A percentile compares a stretch with the other conserved stretches of the same genome.
These are phyloP conservation scores for Palythoa caribaeorum DNA, from an alignment of 92 coral and sea anemone species.

Conservation along the genomic window DNA sequence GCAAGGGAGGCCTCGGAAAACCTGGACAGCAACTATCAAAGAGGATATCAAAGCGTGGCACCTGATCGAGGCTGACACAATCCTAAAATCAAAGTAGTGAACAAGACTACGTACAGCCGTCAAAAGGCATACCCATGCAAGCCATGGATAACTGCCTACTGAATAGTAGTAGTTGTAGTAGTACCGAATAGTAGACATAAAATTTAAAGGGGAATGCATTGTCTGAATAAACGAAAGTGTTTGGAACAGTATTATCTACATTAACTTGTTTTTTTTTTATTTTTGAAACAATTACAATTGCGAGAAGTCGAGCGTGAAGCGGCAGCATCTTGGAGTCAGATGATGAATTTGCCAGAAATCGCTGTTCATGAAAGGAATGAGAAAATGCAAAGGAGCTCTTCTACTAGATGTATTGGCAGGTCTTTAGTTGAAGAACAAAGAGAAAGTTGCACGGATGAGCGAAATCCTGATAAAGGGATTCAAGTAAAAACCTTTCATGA, in stretches of 20 bases:
- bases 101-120: too few relatives aligned
- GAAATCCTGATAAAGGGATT: neutral
- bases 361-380: neutral
- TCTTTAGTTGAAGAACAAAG: neutral
- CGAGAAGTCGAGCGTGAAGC: slow-evolving; percentile 33
- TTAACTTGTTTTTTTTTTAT: neutral
- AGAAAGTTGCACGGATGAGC: neutral
- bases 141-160: too few relatives aligned
- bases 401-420: neutral
- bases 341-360: neutral
- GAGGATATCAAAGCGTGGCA: too few relatives aligned
- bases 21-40: too few relatives aligned
- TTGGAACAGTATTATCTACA: neutral
- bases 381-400: neutral
- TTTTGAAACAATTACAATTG: slow-evolving; percentile 46
- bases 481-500: neutral
- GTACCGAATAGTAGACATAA: neutral
- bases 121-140: too few relatives aligned
- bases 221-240: neutral
- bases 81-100: too few relatives aligned
- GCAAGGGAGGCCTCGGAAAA: too few relatives aligned
- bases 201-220: neutral
- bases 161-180: too few relatives aligned
- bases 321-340: neutral
- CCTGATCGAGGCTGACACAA: too few relatives aligned